These are phyloP conservation scores for Mesembrinibis cayennensis DNA, from an alignment of 2,113 vertebrate species.

Conservation along the genomic window DNA sequence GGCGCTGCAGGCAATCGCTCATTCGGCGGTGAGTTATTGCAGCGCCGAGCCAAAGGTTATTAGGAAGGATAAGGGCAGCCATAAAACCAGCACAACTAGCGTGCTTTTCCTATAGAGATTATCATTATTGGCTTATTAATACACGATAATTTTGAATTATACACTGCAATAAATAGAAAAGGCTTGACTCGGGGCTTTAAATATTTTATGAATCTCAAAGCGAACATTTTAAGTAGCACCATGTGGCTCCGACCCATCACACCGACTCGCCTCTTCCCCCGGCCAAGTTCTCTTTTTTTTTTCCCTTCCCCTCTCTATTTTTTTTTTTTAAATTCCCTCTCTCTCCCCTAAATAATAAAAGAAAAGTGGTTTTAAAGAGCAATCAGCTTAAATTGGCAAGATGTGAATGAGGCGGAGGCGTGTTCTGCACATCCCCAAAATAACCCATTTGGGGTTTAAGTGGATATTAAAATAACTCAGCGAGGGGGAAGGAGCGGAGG, in stretches of 20 bases:
- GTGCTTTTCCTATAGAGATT: conserved; percentile 43
- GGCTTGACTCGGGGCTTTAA: conserved; percentile 32
- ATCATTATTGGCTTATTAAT: conserved; percentile 64
- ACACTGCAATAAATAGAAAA: conserved; percentile 53
- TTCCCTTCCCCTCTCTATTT: too few species aligned
- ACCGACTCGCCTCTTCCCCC: neutral
- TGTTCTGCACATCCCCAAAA: neutral
- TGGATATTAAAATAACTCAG: neutral
- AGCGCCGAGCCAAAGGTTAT: conserved; percentile 48
- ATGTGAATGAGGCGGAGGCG: neutral
- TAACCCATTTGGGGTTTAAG: neutral
- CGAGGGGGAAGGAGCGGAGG: neutral
- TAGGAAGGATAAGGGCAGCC: conserved; percentile 44
- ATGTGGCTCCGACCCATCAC: neutral
- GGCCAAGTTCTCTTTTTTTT: neutral
- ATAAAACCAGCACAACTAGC: conserved; percentile 44
- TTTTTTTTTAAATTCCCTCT: neutral
- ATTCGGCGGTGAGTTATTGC: conserved; percentile 52
- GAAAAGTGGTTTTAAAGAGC: neutral
- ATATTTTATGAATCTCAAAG: conserved; percentile 13
- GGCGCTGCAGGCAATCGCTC: conserved; percentile 9
- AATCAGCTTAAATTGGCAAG: neutral
- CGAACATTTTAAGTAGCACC: neutral
- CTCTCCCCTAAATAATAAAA: neutral
- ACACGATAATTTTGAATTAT: conserved; percentile 60